Evolutionary conservation across 92 coral and sea anemone species (phyloP).

Genomic region (Palythoa grandis): DNA sequence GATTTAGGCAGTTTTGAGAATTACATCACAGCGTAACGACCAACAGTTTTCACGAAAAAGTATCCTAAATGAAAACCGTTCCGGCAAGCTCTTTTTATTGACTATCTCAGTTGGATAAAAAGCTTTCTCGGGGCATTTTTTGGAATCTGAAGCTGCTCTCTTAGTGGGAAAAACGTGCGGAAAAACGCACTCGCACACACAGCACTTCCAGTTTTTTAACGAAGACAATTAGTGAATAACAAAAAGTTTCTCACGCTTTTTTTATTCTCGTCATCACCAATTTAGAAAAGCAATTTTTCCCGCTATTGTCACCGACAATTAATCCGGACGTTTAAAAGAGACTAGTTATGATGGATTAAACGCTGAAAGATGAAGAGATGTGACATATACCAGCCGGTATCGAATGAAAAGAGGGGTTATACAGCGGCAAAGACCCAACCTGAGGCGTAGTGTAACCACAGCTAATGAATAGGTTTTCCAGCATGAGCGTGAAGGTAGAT

Average conservation of each 20-base stretch:
- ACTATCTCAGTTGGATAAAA: constrained; percentile 5
- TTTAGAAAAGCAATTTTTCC: neutral
- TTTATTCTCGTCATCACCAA: neutral
- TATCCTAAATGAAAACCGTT: neutral
- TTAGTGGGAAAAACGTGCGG: constrained; percentile 1
- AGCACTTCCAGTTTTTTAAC: neutral
- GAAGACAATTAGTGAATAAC: neutral
- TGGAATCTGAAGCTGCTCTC: neutral
- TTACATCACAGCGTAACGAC: neutral
- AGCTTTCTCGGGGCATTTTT: neutral
- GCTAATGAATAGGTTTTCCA: neutral
- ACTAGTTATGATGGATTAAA: constrained; percentile 17
- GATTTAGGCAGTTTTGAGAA: neutral
- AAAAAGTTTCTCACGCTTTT: constrained; percentile 25
- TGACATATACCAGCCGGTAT: neutral
- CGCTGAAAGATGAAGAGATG: constrained; percentile 10
- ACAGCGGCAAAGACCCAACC: too few species aligned
- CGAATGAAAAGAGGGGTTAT: neutral
- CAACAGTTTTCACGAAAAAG: neutral
- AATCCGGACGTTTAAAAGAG: constrained; percentile 19
- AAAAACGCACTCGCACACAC: neutral
- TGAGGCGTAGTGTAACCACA: too few species aligned
- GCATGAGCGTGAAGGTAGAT: constrained; percentile 9
- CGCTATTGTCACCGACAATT: constrained; percentile 7
- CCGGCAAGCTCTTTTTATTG: too few species aligned